A percentile compares a stretch with the other conserved stretches of the same genome.
Evolutionary conservation across 2,888 invertebrate genomes (phyloP).

Genomic region (Danaus chrysippus): DNA sequence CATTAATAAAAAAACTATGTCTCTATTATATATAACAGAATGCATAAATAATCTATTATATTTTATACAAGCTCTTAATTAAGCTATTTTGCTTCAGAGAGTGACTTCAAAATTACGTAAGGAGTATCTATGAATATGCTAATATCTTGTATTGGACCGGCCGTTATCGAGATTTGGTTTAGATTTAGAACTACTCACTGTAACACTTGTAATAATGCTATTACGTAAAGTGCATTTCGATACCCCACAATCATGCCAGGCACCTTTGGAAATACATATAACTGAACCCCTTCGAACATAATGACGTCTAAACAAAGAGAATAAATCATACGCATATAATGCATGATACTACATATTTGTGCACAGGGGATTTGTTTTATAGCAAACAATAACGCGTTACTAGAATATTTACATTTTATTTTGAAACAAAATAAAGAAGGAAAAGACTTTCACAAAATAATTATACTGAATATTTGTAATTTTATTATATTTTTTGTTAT

Average conservation of each 20-base stretch:
- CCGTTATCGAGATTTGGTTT: conserved; percentile 31
- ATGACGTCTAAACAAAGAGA: conserved; percentile 23
- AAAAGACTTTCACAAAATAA: neutral
- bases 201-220: conserved; percentile 32
- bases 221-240: conserved; percentile 23
- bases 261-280: conserved; percentile 21
- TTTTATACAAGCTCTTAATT: conserved; percentile 45
- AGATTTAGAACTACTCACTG: conserved; percentile 29
- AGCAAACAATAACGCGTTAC: conserved; percentile 11
- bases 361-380: conserved; percentile 27
- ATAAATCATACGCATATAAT: conserved; percentile 26
- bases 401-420: neutral
- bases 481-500: too few relatives aligned
- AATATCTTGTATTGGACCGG: conserved; percentile 40
- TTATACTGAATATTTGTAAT: too few relatives aligned
- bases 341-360: conserved; percentile 25
- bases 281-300: conserved; percentile 24
- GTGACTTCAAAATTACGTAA: conserved; percentile 48
- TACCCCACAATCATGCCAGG: conserved; percentile 5
- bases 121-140: conserved; percentile 48
- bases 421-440: neutral
- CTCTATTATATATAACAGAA: conserved; percentile 37
- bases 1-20: conserved; percentile 36
- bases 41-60: conserved; percentile 53
- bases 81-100: conserved; percentile 48